Conservation (phyloP, 1,140 invertebrate species). For the Adelges cooleyi region DNA sequence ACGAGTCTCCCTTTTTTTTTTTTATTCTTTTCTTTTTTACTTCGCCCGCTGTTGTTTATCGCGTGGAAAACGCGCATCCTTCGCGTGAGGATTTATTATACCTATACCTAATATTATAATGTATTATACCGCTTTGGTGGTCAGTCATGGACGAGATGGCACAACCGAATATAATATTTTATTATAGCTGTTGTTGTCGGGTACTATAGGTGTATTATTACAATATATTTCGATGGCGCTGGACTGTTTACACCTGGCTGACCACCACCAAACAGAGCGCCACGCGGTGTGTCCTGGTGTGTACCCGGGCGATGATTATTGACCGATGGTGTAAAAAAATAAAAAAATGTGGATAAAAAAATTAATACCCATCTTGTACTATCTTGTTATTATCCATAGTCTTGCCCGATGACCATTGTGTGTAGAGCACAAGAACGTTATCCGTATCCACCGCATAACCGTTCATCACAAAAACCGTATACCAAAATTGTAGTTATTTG, state of each 20-base stretch:
- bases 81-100: constrained; percentile 25
- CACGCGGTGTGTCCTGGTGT: no score
- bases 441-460: no score
- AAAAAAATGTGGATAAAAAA: background rate
- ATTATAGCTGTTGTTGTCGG: no score
- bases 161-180: background rate
- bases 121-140: constrained; percentile 8
- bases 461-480: no score
- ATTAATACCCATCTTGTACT: no score
- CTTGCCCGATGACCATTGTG: no score
- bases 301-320: no score
- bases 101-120: background rate
- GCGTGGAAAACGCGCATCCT: constrained; percentile 17
- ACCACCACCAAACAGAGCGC: background rate
- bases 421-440: no score
- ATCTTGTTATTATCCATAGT: no score
- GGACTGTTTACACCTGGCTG: constrained; percentile 9
- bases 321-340: background rate
- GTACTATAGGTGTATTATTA: background rate
- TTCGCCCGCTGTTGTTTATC: background rate
- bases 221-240: constrained; percentile 6
- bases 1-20: no score
- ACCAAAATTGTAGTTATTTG: no score
- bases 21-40: no score
- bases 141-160: constrained; percentile 18